Percentiles rank a stretch among this genome's conserved stretches.
Evolutionary conservation across 1,140 invertebrate species (phyloP).

Genomic region (Myzus persicae): DNA sequence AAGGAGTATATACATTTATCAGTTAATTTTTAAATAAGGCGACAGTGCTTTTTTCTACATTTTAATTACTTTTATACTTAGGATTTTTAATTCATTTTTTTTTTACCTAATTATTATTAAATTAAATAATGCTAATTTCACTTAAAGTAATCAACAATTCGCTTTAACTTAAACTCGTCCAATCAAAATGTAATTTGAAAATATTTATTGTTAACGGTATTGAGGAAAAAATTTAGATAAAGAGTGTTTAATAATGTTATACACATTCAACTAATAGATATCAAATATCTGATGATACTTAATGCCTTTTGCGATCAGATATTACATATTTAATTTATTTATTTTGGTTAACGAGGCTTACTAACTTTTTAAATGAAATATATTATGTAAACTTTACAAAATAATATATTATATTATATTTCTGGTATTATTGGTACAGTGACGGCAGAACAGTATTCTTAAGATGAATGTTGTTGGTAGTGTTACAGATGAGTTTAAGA

Average conservation of each 20-base stretch:
- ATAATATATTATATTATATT: neutral
- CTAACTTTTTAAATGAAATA: neutral
- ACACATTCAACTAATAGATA: neutral
- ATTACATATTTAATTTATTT: neutral
- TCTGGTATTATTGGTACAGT: neutral
- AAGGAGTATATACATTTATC: too few species aligned
- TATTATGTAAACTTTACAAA: neutral
- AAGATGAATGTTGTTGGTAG: constrained; percentile 9
- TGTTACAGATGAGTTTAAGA: constrained; percentile 22
- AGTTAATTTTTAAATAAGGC: neutral
- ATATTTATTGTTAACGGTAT: neutral
- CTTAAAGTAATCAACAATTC: too few species aligned
- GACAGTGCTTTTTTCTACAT: neutral
- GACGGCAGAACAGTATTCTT: neutral
- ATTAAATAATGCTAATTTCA: neutral
- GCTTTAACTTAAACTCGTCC: neutral
- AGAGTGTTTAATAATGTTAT: neutral
- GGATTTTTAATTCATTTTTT: neutral
- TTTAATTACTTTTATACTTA: neutral
- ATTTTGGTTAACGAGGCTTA: neutral
- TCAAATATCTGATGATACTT: neutral
- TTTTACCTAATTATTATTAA: neutral
- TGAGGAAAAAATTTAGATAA: neutral
- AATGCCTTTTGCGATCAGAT: neutral
- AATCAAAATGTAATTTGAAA: neutral